These are phyloP conservation scores for Ptychadena robeensis DNA, from an alignment of 2,797 vertebrate genomes.

Conservation along the genomic window DNA sequence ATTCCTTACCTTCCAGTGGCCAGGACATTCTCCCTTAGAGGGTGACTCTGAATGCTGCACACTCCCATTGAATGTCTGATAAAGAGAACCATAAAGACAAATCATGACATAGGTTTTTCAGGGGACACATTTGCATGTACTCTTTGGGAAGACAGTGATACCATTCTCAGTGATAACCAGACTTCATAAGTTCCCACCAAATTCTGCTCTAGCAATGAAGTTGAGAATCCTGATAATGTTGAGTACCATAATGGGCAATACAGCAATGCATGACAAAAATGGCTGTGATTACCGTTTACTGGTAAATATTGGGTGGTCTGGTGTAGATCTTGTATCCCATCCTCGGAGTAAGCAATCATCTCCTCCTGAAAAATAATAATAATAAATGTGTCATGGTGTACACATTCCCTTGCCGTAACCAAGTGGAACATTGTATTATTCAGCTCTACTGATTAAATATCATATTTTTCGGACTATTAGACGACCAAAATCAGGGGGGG, in stretches of 20 bases:
- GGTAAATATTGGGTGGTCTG: conserved; percentile 77
- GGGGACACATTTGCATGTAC: not conserved
- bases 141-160: not conserved
- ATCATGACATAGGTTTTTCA: not conserved
- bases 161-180: not conserved
- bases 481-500: too few relatives aligned
- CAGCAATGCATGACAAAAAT: not conserved
- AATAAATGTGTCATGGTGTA: not conserved
- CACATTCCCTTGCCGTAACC: too few relatives aligned
- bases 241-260: not conserved
- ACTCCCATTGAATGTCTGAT: conserved; percentile 92
- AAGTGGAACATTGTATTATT: too few relatives aligned
- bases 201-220: not conserved
- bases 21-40: conserved; percentile 84
- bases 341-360: conserved; percentile 91
- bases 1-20: conserved; percentile 90
- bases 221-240: not conserved
- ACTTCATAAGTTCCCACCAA: not conserved
- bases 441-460: too few relatives aligned
- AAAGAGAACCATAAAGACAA: not conserved
- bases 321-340: conserved; percentile 86
- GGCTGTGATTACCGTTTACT: conserved; percentile 77
- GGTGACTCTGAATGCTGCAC: conserved; percentile 92
- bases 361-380: conserved; percentile 78
- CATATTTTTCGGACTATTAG: too few relatives aligned